phyloP scores from a whole-genome alignment of 92 coral and sea anemone genomes.

The Paramuricea clavata region DNA sequence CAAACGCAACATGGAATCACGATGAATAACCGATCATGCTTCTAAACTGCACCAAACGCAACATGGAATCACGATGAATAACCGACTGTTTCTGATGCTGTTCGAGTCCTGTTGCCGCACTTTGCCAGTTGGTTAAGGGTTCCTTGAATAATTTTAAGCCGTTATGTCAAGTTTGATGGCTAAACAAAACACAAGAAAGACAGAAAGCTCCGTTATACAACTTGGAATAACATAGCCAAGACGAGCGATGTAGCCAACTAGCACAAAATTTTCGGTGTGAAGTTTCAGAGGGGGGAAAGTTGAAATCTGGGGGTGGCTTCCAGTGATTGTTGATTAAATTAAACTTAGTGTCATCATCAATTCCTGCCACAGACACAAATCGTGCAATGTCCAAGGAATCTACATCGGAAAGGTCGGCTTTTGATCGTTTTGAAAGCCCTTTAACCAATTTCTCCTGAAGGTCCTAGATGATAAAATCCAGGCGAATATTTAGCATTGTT shows the following conservation, averaged over 20 bases:
- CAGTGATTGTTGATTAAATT: conserved; percentile 35
- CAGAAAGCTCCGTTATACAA: conserved; percentile 46
- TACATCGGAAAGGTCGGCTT: neutral
- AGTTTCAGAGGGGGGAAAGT: neutral
- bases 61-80: neutral
- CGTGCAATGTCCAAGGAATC: conserved; percentile 12
- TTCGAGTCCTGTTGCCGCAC: conserved; percentile 1
- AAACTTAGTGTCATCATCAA: conserved; percentile 37
- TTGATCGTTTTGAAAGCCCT: neutral
- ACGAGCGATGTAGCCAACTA: conserved; percentile 27
- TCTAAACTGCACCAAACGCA: too few relatives aligned
- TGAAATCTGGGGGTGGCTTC: neutral
- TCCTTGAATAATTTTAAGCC: conserved; percentile 24
- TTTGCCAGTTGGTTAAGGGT: conserved; percentile 16
- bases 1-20: neutral
- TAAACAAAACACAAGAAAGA: conserved; percentile 50
- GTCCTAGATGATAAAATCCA: too few relatives aligned
- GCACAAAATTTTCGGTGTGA: conserved; percentile 23
- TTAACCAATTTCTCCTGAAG: too few relatives aligned
- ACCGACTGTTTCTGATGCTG: neutral
- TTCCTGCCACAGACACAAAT: neutral
- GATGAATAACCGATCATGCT: neutral
- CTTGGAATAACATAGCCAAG: conserved; percentile 48
- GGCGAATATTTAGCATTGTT: too few relatives aligned
- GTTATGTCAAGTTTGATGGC: conserved; percentile 8